A percentile compares a stretch with the other conserved stretches of the same genome.
Evolutionary conservation across 2,113 vertebrate species (phyloP).

Genomic region (Silurus meridionalis): DNA sequence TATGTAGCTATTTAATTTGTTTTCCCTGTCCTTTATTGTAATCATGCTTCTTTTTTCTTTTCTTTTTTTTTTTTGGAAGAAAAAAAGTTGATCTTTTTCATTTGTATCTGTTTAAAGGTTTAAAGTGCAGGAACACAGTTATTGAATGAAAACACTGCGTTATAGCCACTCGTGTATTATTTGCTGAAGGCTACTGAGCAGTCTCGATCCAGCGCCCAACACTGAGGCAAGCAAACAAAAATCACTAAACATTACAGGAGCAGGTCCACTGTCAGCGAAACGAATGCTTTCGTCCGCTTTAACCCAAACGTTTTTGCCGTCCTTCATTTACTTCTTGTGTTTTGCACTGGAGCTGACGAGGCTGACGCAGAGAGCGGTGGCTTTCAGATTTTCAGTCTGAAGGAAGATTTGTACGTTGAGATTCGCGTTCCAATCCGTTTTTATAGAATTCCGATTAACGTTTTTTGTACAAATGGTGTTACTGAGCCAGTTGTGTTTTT

Average conservation of each 20-base stretch:
- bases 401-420: neutral
- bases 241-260: slow-evolving; percentile 26
- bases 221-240: slow-evolving; percentile 62
- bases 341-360: neutral
- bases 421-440: neutral
- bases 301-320: neutral
- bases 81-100: slow-evolving; percentile 99
- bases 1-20: slow-evolving; percentile 99
- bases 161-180: slow-evolving; percentile 87
- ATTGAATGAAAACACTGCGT: slow-evolving; percentile 87
- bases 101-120: slow-evolving; percentile 80
- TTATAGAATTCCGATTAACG: no score
- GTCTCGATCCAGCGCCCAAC: slow-evolving; percentile 70
- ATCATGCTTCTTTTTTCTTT: slow-evolving; percentile 86
- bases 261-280: neutral
- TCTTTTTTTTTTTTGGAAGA: slow-evolving; percentile 74
- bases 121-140: slow-evolving; percentile 97
- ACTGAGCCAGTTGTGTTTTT: neutral
- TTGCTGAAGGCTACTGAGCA: slow-evolving; percentile 81
- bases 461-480: neutral
- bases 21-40: slow-evolving; percentile 92
- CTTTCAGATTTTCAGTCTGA: neutral
- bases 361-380: neutral
- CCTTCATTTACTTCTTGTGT: neutral
- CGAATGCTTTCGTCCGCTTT: neutral